phyloP scores from a whole-genome alignment of 2,888 invertebrate genomes.

The Anticlea derivata region DNA sequence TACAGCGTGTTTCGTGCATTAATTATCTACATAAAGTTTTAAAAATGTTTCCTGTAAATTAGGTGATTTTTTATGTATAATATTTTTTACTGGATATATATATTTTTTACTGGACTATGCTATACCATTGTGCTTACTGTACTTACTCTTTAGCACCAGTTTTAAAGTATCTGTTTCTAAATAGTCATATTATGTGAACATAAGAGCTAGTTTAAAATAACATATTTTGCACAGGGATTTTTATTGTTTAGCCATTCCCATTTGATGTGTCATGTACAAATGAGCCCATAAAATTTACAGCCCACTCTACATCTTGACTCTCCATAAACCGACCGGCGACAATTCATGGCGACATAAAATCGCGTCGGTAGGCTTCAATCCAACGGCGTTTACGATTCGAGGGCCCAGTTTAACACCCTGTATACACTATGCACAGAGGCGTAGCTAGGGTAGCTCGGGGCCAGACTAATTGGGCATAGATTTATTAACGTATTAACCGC shows the following conservation, averaged over 20 bases:
- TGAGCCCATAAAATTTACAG: conserved; percentile 50
- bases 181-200: too few relatives aligned
- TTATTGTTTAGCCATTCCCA: conserved; percentile 4
- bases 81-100: too few relatives aligned
- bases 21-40: conserved; percentile 3
- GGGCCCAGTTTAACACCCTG: conserved; percentile 63
- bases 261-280: conserved; percentile 44
- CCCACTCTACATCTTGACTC: conserved; percentile 59
- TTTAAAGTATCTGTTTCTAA: too few relatives aligned
- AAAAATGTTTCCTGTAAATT: conserved; percentile 1
- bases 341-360: conserved; percentile 70
- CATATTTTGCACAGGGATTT: neutral
- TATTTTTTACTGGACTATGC: too few relatives aligned
- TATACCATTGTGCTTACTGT: too few relatives aligned
- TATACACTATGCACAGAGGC: conserved; percentile 33
- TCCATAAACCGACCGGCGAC: conserved; percentile 66
- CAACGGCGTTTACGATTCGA: conserved; percentile 69
- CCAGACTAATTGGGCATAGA: too few relatives aligned
- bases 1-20: conserved; percentile 8
- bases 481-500: too few relatives aligned
- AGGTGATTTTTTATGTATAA: neutral
- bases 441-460: neutral
- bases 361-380: conserved; percentile 71
- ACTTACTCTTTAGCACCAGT: too few relatives aligned
- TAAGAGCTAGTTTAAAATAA: too few relatives aligned